Evolutionary conservation across 2,797 vertebrate species (phyloP).

Genomic region (Argyrosomus regius): DNA sequence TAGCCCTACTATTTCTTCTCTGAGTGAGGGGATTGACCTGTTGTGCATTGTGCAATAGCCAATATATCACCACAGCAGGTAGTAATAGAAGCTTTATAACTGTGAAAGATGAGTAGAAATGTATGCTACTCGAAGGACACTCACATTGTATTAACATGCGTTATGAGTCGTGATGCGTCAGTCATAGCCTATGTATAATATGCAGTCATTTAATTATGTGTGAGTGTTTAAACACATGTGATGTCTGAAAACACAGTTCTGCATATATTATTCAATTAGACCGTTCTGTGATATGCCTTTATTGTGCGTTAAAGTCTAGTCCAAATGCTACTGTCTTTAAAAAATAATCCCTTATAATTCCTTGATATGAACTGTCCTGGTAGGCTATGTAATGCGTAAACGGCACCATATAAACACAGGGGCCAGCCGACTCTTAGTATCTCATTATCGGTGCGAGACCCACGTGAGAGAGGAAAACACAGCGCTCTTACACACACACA

Average conservation of each 20-base stretch:
- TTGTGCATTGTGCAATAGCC: conserved; percentile 68
- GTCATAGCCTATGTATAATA: conserved; percentile 71
- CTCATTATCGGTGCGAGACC: conserved; percentile 48
- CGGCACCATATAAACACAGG: conserved; percentile 52
- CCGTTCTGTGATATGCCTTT: conserved; percentile 75
- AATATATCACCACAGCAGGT: conserved; percentile 61
- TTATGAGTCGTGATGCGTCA: conserved; percentile 74
- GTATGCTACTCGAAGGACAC: conserved; percentile 50
- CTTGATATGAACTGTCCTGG: conserved; percentile 24
- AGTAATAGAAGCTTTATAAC: conserved; percentile 64
- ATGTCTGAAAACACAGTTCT: conserved; percentile 69
- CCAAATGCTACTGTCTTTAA: conserved; percentile 65
- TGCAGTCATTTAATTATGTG: conserved; percentile 68
- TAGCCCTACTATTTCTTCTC: conserved; percentile 32
- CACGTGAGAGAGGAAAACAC: conserved; percentile 56
- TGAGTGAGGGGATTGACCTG: conserved; percentile 45
- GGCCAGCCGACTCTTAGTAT: conserved; percentile 35
- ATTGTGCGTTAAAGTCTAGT: conserved; percentile 78
- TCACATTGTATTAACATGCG: conserved; percentile 69
- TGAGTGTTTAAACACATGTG: conserved; percentile 71
- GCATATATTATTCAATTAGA: conserved; percentile 74
- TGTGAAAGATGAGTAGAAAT: conserved; percentile 59
- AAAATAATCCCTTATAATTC: conserved; percentile 34
- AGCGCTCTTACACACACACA: conserved; percentile 22
- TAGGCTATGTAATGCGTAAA: conserved; percentile 50